These are phyloP conservation scores for Brienomyrus brachyistius DNA, from an alignment of 2,113 vertebrate genomes.

Conservation along the genomic window DNA sequence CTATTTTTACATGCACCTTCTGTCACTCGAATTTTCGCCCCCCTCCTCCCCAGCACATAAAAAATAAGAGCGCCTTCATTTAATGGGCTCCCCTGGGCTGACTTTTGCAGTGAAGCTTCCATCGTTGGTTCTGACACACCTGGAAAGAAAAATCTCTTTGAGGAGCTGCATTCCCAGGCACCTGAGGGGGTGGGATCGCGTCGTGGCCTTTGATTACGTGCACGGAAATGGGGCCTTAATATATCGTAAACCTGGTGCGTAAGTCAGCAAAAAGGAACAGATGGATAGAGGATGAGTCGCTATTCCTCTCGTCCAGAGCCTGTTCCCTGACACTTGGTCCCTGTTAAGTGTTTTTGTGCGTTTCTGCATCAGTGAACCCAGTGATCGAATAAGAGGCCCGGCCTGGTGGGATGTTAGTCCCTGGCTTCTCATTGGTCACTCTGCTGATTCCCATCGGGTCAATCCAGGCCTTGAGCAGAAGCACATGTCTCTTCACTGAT, in stretches of 20 bases:
- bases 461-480: background rate
- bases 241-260: slow-evolving; percentile 5
- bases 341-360: background rate
- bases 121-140: slow-evolving; percentile 35
- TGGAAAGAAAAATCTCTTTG: slow-evolving; percentile 30
- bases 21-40: slow-evolving; percentile 28
- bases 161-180: slow-evolving; percentile 9
- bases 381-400: background rate
- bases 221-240: background rate
- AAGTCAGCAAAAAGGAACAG: slow-evolving; percentile 19
- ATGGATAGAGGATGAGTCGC: slow-evolving; percentile 12
- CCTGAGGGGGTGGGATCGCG: background rate
- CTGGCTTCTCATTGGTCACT: background rate
- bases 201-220: slow-evolving; percentile 12
- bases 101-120: slow-evolving; percentile 19
- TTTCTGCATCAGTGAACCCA: background rate
- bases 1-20: slow-evolving; percentile 48
- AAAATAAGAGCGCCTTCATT: slow-evolving; percentile 34
- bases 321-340: background rate
- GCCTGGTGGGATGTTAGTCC: background rate
- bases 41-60: background rate
- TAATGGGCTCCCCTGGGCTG: slow-evolving; percentile 45
- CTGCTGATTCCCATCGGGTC: background rate
- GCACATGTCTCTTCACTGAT: background rate
- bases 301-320: background rate